phyloP scores from a whole-genome alignment of 2,113 vertebrate genomes.

The Carassius gibelio region DNA sequence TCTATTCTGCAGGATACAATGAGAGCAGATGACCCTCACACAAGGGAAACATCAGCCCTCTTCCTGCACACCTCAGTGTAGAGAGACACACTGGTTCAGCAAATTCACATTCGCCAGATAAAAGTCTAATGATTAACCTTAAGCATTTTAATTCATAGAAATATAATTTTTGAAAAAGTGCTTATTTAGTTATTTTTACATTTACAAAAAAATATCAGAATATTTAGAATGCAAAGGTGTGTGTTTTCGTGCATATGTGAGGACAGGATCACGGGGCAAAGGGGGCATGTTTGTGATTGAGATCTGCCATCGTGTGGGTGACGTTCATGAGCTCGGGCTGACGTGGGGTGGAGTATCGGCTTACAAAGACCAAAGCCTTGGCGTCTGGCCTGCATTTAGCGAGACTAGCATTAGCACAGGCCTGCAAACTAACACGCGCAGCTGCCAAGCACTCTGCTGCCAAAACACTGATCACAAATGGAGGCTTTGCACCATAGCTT shows the following conservation, averaged over 20 bases:
- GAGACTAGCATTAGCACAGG: conserved; percentile 27
- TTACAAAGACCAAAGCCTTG: conserved; percentile 62
- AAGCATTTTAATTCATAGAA: too few species aligned
- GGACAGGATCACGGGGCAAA: conserved; percentile 14
- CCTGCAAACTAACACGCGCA: conserved; percentile 37
- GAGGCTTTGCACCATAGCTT: conserved; percentile 25
- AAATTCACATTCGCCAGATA: too few species aligned
- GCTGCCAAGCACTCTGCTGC: conserved; percentile 46
- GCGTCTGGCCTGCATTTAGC: conserved; percentile 29
- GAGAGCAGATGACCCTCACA: too few species aligned
- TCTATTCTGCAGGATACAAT: too few species aligned
- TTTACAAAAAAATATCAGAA: background rate
- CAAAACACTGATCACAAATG: conserved; percentile 46
- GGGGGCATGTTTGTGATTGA: conserved; percentile 41
- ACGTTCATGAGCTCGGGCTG: conserved; percentile 59
- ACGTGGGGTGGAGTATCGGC: conserved; percentile 55
- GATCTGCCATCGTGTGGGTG: conserved; percentile 52
- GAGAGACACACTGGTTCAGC: too few species aligned
- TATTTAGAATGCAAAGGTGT: background rate
- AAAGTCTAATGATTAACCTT: too few species aligned
- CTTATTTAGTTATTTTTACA: background rate
- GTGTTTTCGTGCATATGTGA: conserved; percentile 27
- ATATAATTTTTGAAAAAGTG: background rate
- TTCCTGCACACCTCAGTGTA: too few species aligned
- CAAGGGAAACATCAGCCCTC: too few species aligned